Conservation (phyloP, 2,888 invertebrate genomes). For the Ischnura elegans region DNA sequence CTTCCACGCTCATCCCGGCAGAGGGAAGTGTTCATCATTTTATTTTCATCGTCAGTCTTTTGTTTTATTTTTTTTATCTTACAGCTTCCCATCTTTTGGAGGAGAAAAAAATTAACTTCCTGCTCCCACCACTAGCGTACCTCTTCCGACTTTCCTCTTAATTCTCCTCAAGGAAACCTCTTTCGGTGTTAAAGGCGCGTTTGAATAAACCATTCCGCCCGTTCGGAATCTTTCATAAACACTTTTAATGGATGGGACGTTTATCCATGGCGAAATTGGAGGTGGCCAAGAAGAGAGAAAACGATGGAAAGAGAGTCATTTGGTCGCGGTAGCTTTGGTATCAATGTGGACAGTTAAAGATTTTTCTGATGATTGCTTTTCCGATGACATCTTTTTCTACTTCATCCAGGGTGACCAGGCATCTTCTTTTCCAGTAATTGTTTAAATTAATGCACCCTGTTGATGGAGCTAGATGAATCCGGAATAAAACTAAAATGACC, state of each 20-base stretch:
- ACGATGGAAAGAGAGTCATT: no score
- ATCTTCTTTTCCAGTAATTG: no score
- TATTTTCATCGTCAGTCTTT: not conserved
- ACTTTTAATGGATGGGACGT: not conserved
- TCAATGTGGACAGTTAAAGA: no score
- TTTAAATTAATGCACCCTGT: no score
- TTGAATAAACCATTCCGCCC: constrained; percentile 28
- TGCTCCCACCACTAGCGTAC: not conserved
- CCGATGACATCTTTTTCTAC: no score
- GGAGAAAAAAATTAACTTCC: no score
- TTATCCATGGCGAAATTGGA: not conserved
- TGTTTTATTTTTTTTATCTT: not conserved
- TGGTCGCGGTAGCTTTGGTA: no score
- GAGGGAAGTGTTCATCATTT: not conserved
- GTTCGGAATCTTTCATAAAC: constrained; percentile 5
- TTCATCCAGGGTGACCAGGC: no score
- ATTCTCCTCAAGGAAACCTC: not conserved
- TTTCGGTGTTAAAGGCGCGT: not conserved
- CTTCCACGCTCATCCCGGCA: not conserved
- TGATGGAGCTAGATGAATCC: no score
- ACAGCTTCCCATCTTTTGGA: not conserved
- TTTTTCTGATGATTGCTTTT: no score
- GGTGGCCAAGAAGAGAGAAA: not conserved
- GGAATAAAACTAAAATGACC: no score
- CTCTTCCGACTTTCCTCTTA: not conserved